phyloP scores from a whole-genome alignment of 2,797 vertebrate genomes.

The Mallotus villosus region DNA sequence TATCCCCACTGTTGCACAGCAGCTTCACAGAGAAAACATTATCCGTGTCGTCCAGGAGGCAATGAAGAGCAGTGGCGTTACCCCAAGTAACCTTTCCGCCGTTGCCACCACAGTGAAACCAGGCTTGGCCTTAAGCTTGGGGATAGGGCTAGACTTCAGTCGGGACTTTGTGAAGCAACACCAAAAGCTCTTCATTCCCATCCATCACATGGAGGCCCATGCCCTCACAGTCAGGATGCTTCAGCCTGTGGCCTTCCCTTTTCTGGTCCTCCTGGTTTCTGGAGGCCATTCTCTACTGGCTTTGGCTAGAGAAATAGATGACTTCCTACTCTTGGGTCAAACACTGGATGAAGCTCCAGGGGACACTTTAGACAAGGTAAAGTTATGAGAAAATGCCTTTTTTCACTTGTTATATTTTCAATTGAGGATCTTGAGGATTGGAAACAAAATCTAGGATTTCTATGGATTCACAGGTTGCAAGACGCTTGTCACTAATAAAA shows the following conservation, averaged over 20 bases:
- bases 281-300: constrained; percentile 93
- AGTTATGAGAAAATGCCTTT: constrained; percentile 3
- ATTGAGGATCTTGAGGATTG: not conserved
- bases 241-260: constrained; percentile 83
- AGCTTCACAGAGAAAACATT: constrained; percentile 90
- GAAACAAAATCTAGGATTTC: not conserved
- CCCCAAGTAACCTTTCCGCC: constrained; percentile 78
- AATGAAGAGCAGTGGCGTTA: constrained; percentile 71
- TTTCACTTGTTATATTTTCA: not conserved
- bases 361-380: constrained; percentile 91
- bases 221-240: constrained; percentile 89
- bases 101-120: constrained; percentile 91
- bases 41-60: constrained; percentile 83
- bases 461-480: constrained; percentile 79
- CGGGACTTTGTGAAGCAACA: constrained; percentile 74
- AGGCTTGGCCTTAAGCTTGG: constrained; percentile 88
- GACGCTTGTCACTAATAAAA: constrained; percentile 84
- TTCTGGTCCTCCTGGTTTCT: constrained; percentile 90
- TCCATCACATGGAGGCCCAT: constrained; percentile 98
- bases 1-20: constrained; percentile 87
- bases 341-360: constrained; percentile 88
- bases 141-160: constrained; percentile 85
- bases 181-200: constrained; percentile 88
- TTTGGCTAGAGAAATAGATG: constrained; percentile 82
- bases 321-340: constrained; percentile 91